A percentile compares a stretch with the other conserved stretches of the same genome.
Conservation (phyloP, 2,888 invertebrate species). For the Dolichomitus sp. region DNA sequence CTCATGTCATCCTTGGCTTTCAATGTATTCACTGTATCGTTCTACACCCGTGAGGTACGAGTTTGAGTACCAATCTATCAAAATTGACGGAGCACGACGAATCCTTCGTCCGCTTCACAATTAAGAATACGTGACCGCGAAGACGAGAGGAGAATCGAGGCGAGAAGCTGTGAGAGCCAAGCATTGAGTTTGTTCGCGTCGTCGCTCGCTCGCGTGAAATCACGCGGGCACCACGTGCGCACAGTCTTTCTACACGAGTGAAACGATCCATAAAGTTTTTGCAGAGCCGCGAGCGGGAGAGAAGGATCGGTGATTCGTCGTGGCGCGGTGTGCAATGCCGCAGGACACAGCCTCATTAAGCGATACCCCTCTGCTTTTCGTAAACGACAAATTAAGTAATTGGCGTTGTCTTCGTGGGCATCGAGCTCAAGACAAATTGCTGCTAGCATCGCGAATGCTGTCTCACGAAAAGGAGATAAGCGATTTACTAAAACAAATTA, state of each 20-base stretch:
- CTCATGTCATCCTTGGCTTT: background rate
- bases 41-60: background rate
- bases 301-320: slow-evolving; percentile 53
- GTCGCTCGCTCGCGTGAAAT: slow-evolving; percentile 66
- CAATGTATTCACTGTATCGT: background rate
- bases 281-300: slow-evolving; percentile 20
- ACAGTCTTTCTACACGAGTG: slow-evolving; percentile 3
- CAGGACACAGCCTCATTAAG: slow-evolving; percentile 56
- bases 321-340: slow-evolving; percentile 17
- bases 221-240: slow-evolving; percentile 63
- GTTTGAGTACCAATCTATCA: slow-evolving; percentile 17
- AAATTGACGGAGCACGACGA: slow-evolving; percentile 19
- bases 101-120: slow-evolving; percentile 11
- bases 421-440: slow-evolving; percentile 58
- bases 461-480: slow-evolving; percentile 1
- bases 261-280: slow-evolving; percentile 62
- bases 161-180: slow-evolving; percentile 21
- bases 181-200: slow-evolving; percentile 59
- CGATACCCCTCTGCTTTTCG: slow-evolving; percentile 56
- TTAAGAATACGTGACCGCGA: slow-evolving; percentile 61
- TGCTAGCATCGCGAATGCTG: slow-evolving; percentile 26
- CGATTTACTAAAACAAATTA: background rate
- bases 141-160: slow-evolving; percentile 27
- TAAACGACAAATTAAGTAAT: slow-evolving; percentile 66
- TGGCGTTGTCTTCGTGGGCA: slow-evolving; percentile 54